Evolutionary conservation across 2,888 invertebrate genomes (phyloP), one percentile per base, ranked within the genome.

Genomic region (Atherix ibis): DNA sequence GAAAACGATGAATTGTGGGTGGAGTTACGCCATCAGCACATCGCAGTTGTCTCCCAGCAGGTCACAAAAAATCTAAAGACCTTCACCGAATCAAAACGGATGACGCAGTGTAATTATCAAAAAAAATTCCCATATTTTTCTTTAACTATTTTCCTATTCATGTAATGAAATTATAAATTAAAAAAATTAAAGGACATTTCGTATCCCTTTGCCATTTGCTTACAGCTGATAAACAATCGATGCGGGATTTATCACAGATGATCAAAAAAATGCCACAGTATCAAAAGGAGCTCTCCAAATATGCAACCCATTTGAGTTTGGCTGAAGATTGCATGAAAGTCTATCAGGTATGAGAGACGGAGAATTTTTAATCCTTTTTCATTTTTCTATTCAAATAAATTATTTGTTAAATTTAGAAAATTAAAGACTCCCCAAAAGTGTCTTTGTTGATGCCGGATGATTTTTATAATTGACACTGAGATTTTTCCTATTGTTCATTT

Each of bases 211-310:
- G n/a, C n/a, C n/a, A n/a, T n/a, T n/a, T n/a, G n/a, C n/a, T 22
- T 31, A 4, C 12, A 35, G 35, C 25, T 4, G 94, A 97, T 59
- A 94, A 95, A 57, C 81, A 88, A 44, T 88, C 87, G 1, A 89
- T 99, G 81, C 80, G 94, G 36, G 98, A 99, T 64, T 66, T 99
- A 37, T 91, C 92, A 1, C 87, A 91, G 57, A 97, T 99, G 95
- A 94, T 99, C 49, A 99, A 99, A 66, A 97, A 97, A 63, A 98
- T 98, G 95, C 98, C 98, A 0, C 98, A 99, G 62, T 97, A 98
- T 58, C 98, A 99, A 63, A 98, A 98, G 61, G 98, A 99, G 59
- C 65, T 99, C 48, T 94, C 91, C 46, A 97, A 97, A 65, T 99
- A 98, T 64, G 91, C 94, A 9, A 97, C 97, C 12, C 97, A 98